Conservation (phyloP, 2,113 vertebrate genomes). For the Himantopus leucocephalus region DNA sequence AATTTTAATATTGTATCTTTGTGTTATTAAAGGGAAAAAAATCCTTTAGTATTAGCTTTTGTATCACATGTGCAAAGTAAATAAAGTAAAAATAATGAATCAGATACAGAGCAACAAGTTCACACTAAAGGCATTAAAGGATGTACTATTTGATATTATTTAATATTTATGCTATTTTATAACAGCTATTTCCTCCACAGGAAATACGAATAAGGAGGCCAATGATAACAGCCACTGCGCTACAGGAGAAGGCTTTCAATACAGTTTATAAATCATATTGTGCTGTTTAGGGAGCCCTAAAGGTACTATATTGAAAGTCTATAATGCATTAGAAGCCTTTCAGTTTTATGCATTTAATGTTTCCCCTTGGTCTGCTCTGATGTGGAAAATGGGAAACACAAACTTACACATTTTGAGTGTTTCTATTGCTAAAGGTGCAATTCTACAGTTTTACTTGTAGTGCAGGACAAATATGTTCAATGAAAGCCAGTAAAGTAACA, state of each 20-base stretch:
- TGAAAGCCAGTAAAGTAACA: neutral
- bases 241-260: conserved; percentile 20
- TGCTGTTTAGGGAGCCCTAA: conserved; percentile 12
- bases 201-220: conserved; percentile 41
- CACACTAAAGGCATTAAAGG: neutral
- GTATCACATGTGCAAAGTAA: neutral
- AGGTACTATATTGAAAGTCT: conserved; percentile 4
- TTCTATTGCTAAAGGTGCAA: neutral
- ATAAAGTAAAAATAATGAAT: conserved; percentile 9
- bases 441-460: neutral
- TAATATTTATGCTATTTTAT: conserved; percentile 37
- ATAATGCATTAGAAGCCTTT: conserved; percentile 9
- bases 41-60: neutral
- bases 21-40: neutral
- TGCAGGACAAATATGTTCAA: neutral
- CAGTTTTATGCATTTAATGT: conserved; percentile 16
- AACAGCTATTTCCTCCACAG: conserved; percentile 35
- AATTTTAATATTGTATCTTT: neutral
- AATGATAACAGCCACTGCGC: conserved; percentile 11
- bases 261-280: conserved; percentile 46
- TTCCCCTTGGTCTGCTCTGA: neutral
- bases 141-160: conserved; percentile 22
- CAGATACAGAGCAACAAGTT: neutral
- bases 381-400: conserved; percentile 1
- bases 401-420: neutral